Evolutionary conservation across 2,888 invertebrate species (phyloP), one percentile per base, ranked within the genome.

Genomic region (Drosophila neutralis): DNA sequence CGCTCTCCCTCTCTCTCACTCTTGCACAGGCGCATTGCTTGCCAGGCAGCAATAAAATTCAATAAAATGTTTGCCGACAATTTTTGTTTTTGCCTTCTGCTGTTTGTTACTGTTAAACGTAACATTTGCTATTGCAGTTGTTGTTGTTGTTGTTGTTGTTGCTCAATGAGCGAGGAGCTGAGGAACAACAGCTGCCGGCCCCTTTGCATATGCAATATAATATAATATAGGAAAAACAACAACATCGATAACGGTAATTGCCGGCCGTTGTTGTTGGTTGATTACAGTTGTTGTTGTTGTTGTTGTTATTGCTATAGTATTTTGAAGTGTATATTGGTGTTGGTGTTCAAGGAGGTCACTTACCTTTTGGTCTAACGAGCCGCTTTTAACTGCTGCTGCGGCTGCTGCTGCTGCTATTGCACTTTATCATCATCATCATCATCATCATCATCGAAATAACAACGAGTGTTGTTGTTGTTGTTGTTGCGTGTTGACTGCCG

Each of bases 31-130:
- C 84, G 89, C 87, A 18, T 15, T 38, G 52, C 56, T 31, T 31
- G 31, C 10, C 40, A 57, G 65, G 45, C 67, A 73, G 66, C 66
- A 72, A 53, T 53, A 76, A 83, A 77, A 74, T 71, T 71, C 80
- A 83, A 67, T 75, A 76, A 82, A 73, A 72, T 76, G 89, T 84
- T 88, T 84, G 83, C 89, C 80, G 64, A 78, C 86, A 82, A 65
- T 75, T 74, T 69, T 67, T 71, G 72, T 51, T 69, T 53, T 45
- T 64, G 57, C 58, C 60, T 61, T 58, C 61, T 75, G 51, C 45
- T 69, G 21, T 54, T 68, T 72, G 71, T 48, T 53, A 48, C 53
- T 65, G 42, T 45, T 61, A 42, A 29, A 29, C 29, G 63, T 52
- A 36, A 24, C 7, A 45, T n/a, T 48, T 38, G 33, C 11, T 59